Conservation (phyloP, 2,113 vertebrate genomes). For the Chelonoidis abingdonii region DNA sequence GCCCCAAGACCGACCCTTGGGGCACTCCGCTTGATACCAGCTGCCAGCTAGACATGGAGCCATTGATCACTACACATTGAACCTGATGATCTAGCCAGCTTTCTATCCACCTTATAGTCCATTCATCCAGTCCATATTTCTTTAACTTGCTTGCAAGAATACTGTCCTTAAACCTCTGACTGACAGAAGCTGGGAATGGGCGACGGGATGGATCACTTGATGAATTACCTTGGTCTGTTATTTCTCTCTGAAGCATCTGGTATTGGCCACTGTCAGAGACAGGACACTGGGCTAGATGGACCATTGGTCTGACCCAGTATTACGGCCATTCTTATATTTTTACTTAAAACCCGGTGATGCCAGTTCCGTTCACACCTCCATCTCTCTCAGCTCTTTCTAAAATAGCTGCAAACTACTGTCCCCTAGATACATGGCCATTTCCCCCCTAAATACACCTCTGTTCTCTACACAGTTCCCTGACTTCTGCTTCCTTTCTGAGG, state of each 20-base stretch:
- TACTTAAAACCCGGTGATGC: not conserved
- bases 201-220: not conserved
- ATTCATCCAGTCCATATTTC: too few species aligned
- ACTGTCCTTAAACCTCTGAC: not conserved
- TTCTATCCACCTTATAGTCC: too few species aligned
- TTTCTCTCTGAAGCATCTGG: not conserved
- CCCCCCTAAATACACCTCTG: not conserved
- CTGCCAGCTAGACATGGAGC: too few species aligned
- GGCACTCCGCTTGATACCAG: too few species aligned
- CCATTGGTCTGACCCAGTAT: not conserved
- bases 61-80: too few species aligned
- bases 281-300: not conserved
- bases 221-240: not conserved
- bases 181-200: not conserved
- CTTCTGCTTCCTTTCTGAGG: not conserved
- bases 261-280: not conserved
- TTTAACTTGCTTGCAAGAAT: too few species aligned
- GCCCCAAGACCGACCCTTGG: too few species aligned
- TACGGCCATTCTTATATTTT: not conserved
- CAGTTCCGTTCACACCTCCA: not conserved
- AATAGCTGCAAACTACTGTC: not conserved
- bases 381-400: accelerated
- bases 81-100: too few species aligned
- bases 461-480: not conserved
- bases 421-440: not conserved